These are phyloP conservation scores for Diplodus sargus DNA, from an alignment of 2,797 vertebrate species.

Conservation along the genomic window DNA sequence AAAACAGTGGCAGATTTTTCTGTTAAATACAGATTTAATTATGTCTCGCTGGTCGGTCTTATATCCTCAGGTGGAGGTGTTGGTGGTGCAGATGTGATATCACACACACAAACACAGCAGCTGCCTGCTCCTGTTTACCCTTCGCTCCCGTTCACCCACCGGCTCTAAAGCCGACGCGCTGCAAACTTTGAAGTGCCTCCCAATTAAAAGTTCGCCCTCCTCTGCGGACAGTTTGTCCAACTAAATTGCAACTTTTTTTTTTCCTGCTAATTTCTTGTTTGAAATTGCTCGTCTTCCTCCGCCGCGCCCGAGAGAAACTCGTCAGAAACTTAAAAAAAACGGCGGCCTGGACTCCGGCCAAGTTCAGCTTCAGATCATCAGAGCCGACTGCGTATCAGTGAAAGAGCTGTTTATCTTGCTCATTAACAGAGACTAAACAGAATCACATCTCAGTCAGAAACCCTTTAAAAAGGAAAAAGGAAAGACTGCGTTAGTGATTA, in stretches of 20 bases:
- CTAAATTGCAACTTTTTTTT: conserved; percentile 28
- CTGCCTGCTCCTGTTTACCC: conserved; percentile 18
- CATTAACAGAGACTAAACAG: background rate
- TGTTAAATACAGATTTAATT: conserved; percentile 51
- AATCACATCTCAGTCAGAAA: background rate
- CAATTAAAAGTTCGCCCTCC: conserved; percentile 62
- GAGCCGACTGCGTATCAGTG: background rate
- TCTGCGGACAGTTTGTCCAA: conserved; percentile 46
- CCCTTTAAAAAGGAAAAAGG: background rate
- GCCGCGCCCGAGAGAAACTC: background rate
- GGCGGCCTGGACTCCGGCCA: background rate
- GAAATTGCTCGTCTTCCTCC: conserved; percentile 24
- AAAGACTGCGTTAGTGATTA: background rate
- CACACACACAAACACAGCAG: conserved; percentile 24
- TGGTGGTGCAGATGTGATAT: conserved; percentile 45
- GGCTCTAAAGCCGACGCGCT: conserved; percentile 9
- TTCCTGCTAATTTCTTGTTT: conserved; percentile 33
- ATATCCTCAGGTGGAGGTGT: conserved; percentile 35
- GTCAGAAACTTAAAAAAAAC: background rate
- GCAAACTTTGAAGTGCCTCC: conserved; percentile 46
- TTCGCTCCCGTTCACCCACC: conserved; percentile 16
- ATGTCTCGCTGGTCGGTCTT: conserved; percentile 39
- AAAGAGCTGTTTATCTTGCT: background rate
- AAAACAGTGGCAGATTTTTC: conserved; percentile 25
- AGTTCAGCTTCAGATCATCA: conserved; percentile 2